Evolutionary conservation across 2,113 vertebrate genomes (phyloP), one percentile per base, ranked within the genome.

Genomic region (Baryphthengus martii): DNA sequence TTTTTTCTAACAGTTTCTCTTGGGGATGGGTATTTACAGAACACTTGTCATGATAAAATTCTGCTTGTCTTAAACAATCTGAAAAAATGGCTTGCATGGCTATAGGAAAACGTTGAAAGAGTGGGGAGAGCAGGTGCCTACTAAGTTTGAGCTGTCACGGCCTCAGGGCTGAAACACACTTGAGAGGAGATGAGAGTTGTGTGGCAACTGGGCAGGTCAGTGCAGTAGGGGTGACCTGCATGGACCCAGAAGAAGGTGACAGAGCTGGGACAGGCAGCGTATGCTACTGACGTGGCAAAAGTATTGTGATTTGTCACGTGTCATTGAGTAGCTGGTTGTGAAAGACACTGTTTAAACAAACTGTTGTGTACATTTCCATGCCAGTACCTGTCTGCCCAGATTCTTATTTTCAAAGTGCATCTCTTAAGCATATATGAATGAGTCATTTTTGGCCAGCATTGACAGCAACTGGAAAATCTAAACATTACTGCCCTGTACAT

Each of bases 281-380:
- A 72, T 33, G 77, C 3, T 2, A 75, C 47, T 61, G 86, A 91
- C 5, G 44, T 96, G 96, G 84, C 91, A 72, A 6, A 81, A 72
- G 52, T 20, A 58, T 13, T 81, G 61, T 47, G 55, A 76, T 58
- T 85, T 70, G 79, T 77, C 90, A 95, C 37, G 5, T 95, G 93
- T 37, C 74, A 33, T 45, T 21, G 33, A 74, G 52, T 21, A 59
- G 80, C 66, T 91, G 62, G 56, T 93, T 96, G 84, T 72, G 94
- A 95, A 95, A 95, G 77, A 91, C 81, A 82, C 70, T 92, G 84
- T 95, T 95, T 92, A 91, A 95, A 92, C 74, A 91, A 92, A 89
- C 68, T 95, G 35, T 39, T 93, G 80, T 66, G 77, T 94, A 89
- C 87, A 66, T 94, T 96, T 94, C 96, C 81, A 49, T 49, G 89